Conservation (phyloP, 2,113 vertebrate genomes). For the Promerops cafer region DNA sequence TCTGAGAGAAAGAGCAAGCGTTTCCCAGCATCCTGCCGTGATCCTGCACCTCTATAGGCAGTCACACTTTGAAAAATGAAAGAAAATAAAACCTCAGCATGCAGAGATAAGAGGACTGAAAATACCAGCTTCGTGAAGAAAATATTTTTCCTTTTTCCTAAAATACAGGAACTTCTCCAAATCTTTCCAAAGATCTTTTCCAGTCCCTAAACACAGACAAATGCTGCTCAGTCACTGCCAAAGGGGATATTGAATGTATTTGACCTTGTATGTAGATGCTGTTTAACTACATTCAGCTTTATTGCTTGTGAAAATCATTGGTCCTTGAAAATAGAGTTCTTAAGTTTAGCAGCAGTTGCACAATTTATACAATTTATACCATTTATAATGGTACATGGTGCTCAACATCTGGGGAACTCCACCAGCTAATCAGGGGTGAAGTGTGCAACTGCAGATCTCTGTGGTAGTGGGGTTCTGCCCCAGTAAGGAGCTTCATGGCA, state of each 20-base stretch:
- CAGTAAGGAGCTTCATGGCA: not conserved
- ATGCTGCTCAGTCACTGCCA: not conserved
- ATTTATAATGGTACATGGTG: not conserved
- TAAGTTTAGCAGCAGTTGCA: not conserved
- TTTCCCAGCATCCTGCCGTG: not conserved
- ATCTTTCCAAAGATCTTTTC: slow-evolving; percentile 2
- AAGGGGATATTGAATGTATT: slow-evolving; percentile 12
- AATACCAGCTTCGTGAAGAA: not conserved
- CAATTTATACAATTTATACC: not conserved
- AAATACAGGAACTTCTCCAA: slow-evolving; percentile 14
- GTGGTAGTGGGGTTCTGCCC: not conserved
- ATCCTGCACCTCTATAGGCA: not conserved
- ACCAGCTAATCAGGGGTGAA: not conserved
- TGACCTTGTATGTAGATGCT: slow-evolving; percentile 11
- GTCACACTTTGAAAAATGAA: not conserved
- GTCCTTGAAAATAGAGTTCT: not conserved
- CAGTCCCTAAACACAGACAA: not conserved
- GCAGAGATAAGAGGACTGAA: slow-evolving; percentile 18
- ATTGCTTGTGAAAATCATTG: slow-evolving; percentile 21
- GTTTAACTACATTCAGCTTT: slow-evolving; percentile 17
- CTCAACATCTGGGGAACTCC: not conserved
- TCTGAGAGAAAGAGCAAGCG: not conserved
- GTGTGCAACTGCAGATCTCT: not conserved
- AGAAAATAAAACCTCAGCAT: slow-evolving; percentile 23
- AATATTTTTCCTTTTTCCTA: slow-evolving; percentile 1